Evolutionary conservation across 2,888 invertebrate genomes (phyloP), one percentile per base, ranked within the genome.

Genomic region (Chymomyza caudatula): DNA sequence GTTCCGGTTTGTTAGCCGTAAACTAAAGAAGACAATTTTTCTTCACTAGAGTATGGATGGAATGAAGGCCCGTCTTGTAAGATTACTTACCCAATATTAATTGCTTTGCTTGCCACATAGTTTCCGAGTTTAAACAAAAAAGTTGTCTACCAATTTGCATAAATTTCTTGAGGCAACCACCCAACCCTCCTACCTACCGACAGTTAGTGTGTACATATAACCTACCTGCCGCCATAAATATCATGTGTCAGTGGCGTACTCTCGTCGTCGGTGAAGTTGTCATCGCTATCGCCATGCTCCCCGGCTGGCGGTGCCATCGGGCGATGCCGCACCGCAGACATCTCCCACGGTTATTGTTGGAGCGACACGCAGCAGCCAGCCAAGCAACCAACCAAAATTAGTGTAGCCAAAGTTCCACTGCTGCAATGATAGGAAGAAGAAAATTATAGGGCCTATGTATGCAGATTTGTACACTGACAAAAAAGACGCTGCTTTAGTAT

Each of bases 181-280:
- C 53, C 5, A 53, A 47, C n/a, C 29, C 29, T 11, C 2, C n/a
- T 23, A 23, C 52, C 52, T 20, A 6, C 19, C 52, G 49, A 6
- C 29, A 4, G 4, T 4, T 4, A 37, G 11, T 37, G 2, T 11
- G 11, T 8, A 37, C 11, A 37, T 11, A 37, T 11, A 42, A 73
- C 92, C 91, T 92, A 97, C 97, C 97, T 96, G 92, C 96, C 97
- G 75, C 96, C 95, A 89, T 97, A 97, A 87, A 96, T 96, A 88
- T 96, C 96, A 88, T 95, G 95, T 73, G 95, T 94, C 87, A 96
- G 93, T 73, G 97, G 97, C 73, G 95, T 94, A 86, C 95, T 95
- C 91, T 97, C 96, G 88, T 97, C 97, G 90, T 96, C 96, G 44
- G 96, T 95, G 88, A 94, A 93, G 91, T 96, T 95, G 84, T 94